Conservation (phyloP, 2,888 invertebrate species). For the Sminthurinus aureus region DNA sequence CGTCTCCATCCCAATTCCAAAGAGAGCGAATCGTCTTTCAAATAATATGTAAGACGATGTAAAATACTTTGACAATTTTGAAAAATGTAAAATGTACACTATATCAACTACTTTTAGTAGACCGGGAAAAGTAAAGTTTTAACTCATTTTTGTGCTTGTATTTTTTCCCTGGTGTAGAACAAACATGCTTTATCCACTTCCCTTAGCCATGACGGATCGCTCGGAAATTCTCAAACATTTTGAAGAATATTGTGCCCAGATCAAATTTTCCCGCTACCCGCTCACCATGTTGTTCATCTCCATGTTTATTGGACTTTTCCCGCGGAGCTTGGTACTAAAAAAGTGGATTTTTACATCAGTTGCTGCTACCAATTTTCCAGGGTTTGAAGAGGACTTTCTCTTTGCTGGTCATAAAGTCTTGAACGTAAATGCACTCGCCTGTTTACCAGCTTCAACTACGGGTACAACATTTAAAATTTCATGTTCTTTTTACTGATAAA, state of each 20-base stretch:
- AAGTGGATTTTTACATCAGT: not conserved
- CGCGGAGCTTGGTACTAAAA: not conserved
- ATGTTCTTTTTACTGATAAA: no score
- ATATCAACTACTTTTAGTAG: no score
- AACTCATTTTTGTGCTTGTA: no score
- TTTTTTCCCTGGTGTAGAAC: no score
- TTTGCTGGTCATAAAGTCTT: not conserved
- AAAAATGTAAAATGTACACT: no score
- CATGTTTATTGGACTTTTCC: not conserved
- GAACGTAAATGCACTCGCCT: not conserved
- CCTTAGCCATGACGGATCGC: not conserved
- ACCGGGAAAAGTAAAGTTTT: no score
- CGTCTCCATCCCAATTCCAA: no score
- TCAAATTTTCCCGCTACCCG: not conserved
- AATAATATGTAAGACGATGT: no score
- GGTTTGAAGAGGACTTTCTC: not conserved
- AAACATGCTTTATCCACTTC: no score
- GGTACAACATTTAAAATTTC: no score
- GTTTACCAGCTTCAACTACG: not conserved
- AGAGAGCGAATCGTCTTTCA: no score
- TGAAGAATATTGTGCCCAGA: not conserved
- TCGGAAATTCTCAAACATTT: not conserved
- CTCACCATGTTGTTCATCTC: not conserved
- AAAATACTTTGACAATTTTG: no score
- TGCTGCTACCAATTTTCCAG: not conserved